A percentile compares a stretch with the other conserved stretches of the same genome.
These are phyloP conservation scores for Cyphomyrus plagiostoma DNA, from an alignment of 2,113 vertebrate species.

Conservation along the genomic window DNA sequence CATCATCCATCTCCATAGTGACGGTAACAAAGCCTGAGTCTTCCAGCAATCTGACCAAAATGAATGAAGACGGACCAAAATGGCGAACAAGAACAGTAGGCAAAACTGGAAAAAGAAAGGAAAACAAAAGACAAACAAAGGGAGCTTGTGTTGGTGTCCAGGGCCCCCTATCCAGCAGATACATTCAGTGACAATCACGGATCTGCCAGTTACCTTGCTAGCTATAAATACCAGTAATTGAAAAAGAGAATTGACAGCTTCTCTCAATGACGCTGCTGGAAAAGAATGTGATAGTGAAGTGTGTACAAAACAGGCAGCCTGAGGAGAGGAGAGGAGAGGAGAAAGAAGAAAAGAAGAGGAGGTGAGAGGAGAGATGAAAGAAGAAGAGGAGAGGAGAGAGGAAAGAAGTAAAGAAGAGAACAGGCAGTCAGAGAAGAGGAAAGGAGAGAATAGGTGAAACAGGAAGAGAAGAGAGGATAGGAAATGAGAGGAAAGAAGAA, in stretches of 20 bases:
- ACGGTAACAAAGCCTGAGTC: neutral
- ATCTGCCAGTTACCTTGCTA: neutral
- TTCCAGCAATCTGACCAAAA: neutral
- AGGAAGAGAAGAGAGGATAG: neutral
- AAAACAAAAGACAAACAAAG: neutral
- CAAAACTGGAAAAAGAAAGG: neutral
- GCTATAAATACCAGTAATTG: neutral
- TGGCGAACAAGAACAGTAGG: neutral
- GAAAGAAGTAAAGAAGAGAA: too few relatives aligned
- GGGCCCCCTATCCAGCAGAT: neutral
- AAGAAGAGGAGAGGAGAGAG: too few relatives aligned
- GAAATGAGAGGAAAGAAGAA: neutral
- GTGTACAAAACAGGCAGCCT: neutral
- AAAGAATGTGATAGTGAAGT: neutral
- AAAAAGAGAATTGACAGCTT: neutral
- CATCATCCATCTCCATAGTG: neutral
- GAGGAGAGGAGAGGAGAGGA: neutral
- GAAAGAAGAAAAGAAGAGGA: neutral
- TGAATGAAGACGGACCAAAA: neutral
- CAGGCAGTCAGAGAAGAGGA: neutral
- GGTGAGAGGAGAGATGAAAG: neutral
- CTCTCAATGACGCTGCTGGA: neutral
- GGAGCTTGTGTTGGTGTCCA: neutral
- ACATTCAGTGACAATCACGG: neutral
- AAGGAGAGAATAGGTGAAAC: neutral